phyloP scores from a whole-genome alignment of 2,888 invertebrate genomes.

The Phaedon cochleariae region DNA sequence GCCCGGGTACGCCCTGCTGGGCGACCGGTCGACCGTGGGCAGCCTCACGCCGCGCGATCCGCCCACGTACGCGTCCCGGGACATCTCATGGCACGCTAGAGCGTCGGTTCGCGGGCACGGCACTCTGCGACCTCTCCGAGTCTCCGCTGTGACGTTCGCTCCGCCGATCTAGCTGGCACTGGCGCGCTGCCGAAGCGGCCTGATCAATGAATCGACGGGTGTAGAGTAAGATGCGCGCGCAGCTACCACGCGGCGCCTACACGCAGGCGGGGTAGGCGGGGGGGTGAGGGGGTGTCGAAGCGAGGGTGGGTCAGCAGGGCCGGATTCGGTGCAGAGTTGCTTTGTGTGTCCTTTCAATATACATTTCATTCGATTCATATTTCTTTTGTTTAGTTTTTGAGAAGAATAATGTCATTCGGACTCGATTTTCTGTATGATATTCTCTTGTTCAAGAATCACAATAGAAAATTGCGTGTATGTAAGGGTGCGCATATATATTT shows the following conservation, averaged over 20 bases:
- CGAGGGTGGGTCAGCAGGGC: no score
- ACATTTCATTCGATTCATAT: no score
- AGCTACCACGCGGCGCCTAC: slow-evolving; percentile 42
- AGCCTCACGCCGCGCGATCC: slow-evolving; percentile 76
- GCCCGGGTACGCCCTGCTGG: slow-evolving; percentile 81
- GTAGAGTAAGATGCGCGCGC: slow-evolving; percentile 59
- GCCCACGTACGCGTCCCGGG: slow-evolving; percentile 71
- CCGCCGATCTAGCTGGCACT: slow-evolving; percentile 36
- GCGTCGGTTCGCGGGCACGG: slow-evolving; percentile 8
- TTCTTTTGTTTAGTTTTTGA: no score
- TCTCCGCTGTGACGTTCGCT: slow-evolving; percentile 46
- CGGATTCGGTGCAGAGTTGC: no score
- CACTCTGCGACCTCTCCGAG: slow-evolving; percentile 15
- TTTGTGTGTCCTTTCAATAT: no score
- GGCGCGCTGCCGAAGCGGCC: slow-evolving; percentile 30
- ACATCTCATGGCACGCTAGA: slow-evolving; percentile 61
- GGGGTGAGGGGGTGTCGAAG: slow-evolving; percentile 9
- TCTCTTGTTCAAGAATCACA: no score
- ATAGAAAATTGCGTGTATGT: no score
- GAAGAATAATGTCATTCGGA: no score
- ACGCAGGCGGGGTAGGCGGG: slow-evolving; percentile 18
- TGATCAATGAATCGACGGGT: slow-evolving; percentile 65
- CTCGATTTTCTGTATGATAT: no score
- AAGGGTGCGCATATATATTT: no score
- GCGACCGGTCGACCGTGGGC: slow-evolving; percentile 90